Base-by-base conservation (phyloP, 1,140 invertebrate species). In the Meloidogyne hapla region DNA sequence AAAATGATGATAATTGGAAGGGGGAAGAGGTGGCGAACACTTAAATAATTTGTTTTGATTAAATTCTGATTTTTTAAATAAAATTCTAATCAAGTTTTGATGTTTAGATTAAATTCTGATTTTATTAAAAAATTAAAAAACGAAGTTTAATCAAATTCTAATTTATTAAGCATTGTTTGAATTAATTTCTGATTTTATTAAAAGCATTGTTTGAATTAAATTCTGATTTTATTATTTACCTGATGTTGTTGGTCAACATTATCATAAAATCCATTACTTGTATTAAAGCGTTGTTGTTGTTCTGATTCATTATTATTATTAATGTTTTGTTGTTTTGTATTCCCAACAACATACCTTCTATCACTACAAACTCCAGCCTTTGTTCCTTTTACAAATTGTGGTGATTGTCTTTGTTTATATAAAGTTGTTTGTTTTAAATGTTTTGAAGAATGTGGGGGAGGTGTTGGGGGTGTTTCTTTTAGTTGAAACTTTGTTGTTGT, bases 401-500 rank as follows among this genome's bases (percentile, higher is more conserved):
- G 48, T 8, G 48, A 56, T 56, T 56, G 48, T 56, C 48, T 56
- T 56, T 56, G 48, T 56, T 56, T 56, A 56, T 56, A 56, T 21
- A 13, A n/a, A n/a, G 18, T 56, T 56, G 48, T 56, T 48, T 56
- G 48, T 56, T 56, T 56, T n/a, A 56, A 56, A 56, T 56, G 48
- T 56, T 56, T 56, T 8, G 48, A 56, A 56, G 48, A 56, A 56
- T 56, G 48, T 56, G 48, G 48, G 8, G 48, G 48, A 21, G 48
- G 48, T 56, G 48, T 56, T 56, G 48, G 48, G 5, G 48, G 48
- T 21, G 48, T 56, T 56, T 56, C 48, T 56, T 56, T 56, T 56
- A 56, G n/a, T 56, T 56, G 48, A 56, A n/a, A 56, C n/a, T 56
- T 56, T 48, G 45, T 48, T 48, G 48, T 56, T 21, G 48, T 56